Conservation (phyloP, 2,797 vertebrate species). For the Intellagama lesueurii region DNA sequence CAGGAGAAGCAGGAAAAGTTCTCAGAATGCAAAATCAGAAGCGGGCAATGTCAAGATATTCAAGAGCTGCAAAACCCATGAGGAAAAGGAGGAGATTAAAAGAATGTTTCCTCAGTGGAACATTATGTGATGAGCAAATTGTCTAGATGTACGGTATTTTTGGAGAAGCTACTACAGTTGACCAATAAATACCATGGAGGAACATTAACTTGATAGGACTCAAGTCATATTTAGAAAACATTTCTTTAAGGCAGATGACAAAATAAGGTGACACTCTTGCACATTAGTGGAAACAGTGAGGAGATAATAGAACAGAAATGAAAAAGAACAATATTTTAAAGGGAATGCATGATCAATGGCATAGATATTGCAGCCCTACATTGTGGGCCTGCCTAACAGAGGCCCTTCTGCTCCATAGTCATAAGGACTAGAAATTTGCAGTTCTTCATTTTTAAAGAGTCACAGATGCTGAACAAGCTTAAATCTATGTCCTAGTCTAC, state of each 20-base stretch:
- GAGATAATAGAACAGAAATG: background rate
- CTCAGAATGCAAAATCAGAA: background rate
- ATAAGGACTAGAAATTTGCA: background rate
- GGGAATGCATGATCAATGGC: background rate
- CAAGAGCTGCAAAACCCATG: background rate
- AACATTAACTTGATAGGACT: background rate
- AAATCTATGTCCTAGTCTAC: no score
- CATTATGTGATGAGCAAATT: background rate
- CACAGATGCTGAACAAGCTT: background rate
- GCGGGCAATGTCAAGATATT: background rate
- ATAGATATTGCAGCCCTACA: background rate
- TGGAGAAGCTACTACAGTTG: background rate
- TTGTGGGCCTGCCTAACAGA: background rate
- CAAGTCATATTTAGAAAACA: background rate
- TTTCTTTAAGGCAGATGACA: accelerated
- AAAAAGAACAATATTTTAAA: background rate
- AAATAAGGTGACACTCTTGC: background rate
- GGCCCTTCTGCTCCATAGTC: background rate
- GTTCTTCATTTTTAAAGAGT: background rate
- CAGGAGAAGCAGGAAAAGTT: accelerated
- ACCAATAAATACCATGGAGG: accelerated
- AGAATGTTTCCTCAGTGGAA: background rate
- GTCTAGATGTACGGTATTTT: background rate
- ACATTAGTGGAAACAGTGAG: background rate
- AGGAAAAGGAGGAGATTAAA: background rate